Percentiles rank a stretch among this genome's conserved stretches.
These are phyloP conservation scores for Drosophila sp. DNA, from an alignment of 1,140 invertebrate genomes.

Conservation along the genomic window DNA sequence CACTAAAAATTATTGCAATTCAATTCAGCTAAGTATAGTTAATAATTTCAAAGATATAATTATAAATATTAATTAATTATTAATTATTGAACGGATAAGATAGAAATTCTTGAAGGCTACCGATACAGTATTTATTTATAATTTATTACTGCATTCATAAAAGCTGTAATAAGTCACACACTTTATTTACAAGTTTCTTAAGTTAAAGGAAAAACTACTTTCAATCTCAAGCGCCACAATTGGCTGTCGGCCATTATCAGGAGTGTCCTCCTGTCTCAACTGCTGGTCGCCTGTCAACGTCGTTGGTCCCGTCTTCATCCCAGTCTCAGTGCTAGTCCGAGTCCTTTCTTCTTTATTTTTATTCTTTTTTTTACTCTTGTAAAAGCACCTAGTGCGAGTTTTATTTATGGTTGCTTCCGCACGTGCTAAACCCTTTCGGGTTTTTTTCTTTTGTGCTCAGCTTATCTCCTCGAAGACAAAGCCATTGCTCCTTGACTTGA, in stretches of 20 bases:
- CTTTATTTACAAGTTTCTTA: background rate
- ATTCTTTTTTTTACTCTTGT: background rate
- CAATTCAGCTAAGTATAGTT: too few species aligned
- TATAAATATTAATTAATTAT: too few species aligned
- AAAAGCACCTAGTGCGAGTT: slow-evolving; percentile 46
- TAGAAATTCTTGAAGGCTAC: too few species aligned
- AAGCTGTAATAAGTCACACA: background rate
- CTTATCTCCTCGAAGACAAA: slow-evolving; percentile 57
- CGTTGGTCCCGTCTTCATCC: slow-evolving; percentile 33
- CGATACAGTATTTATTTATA: too few species aligned
- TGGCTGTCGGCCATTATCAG: slow-evolving; percentile 63
- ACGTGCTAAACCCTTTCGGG: slow-evolving; percentile 67
- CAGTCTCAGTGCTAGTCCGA: slow-evolving; percentile 10
- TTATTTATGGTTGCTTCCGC: slow-evolving; percentile 63
- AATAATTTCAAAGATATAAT: too few species aligned
- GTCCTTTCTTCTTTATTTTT: slow-evolving; percentile 8
- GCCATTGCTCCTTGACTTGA: slow-evolving; percentile 55
- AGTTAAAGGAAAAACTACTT: background rate
- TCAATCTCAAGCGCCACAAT: slow-evolving; percentile 43
- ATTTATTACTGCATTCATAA: too few species aligned
- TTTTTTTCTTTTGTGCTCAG: slow-evolving; percentile 18
- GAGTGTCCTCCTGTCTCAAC: slow-evolving; percentile 38
- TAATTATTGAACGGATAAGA: too few species aligned
- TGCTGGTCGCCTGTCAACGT: slow-evolving; percentile 49
- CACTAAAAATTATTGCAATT: too few species aligned